Base-by-base conservation (phyloP, 1,140 invertebrate species). In the Pseudomyrmex gracilis region DNA sequence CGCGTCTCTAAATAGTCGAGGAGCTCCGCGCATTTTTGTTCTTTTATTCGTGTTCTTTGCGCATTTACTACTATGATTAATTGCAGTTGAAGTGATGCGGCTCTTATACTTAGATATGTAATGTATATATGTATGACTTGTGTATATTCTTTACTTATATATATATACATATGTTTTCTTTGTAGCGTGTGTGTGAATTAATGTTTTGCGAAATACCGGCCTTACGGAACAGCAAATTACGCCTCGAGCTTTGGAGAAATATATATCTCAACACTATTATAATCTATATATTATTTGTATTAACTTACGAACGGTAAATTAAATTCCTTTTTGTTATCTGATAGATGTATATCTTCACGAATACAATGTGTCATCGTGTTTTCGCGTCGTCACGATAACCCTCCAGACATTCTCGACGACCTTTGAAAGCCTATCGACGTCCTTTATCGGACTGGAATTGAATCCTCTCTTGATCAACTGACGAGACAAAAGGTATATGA, bases 11-110 rank as follows among this genome's bases (percentile, higher is more conserved):
- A 76, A 76, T 34, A 76, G 45, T 53, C n/a, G 47, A 53, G n/a
- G 5, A 77, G 45, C 22, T 17, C n/a, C 45, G 15, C n/a, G 24
- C 60, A 20, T 77, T 76, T n/a, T 53, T 17, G 43, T n/a, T 13
- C 10, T 20, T 43, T n/a, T 53, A 51, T 53, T 13, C 34, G n/a
- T 53, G 17, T 66, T 53, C 5, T 13, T 43, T 13, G 9, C 20
- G 22, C 51, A 20, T 66, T 77, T 77, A 53, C 66, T 51, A 10
- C 9, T 47, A 8, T 66, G 24, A 67, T 67, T 66, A 64, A 63
- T 2, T n/a, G 45, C 7, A 22, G 22, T 51, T 20, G 0, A 64
- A 34, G n/a, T 9, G n/a, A 73, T 47, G 9, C 9, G n/a, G 24
- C 34, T 34, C 34, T 34, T 34, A 34, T 5, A 34, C 5, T 5